Percentiles rank a stretch among this genome's conserved stretches.
Conservation (phyloP, 2,797 vertebrate genomes). For the Dryobates pubescens region DNA sequence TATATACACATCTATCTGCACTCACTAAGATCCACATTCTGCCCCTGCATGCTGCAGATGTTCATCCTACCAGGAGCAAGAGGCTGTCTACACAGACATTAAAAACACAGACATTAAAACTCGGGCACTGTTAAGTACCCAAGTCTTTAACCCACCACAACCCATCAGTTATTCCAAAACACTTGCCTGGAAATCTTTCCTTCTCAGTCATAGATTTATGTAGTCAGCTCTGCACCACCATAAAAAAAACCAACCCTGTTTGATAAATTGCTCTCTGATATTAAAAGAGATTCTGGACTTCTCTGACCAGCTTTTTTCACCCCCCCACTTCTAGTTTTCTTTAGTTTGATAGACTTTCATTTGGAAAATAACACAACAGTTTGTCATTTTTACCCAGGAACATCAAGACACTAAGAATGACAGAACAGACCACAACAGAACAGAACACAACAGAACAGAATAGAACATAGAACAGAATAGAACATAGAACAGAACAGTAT, state of each 20-base stretch:
- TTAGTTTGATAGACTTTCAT: not conserved
- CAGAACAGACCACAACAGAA: too few relatives aligned
- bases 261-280: not conserved
- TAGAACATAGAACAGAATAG: too few relatives aligned
- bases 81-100: not conserved
- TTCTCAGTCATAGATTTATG: not conserved
- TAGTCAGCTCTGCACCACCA: not conserved
- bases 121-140: not conserved
- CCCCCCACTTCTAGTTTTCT: not conserved
- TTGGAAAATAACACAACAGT: not conserved
- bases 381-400: not conserved
- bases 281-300: not conserved
- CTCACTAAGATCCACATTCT: fast-evolving
- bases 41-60: not conserved
- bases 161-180: not conserved
- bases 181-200: not conserved
- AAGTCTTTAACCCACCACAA: not conserved
- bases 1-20: too few relatives aligned
- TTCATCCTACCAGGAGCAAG: not conserved
- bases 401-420: not conserved
- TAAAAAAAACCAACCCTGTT: not conserved
- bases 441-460: too few relatives aligned
- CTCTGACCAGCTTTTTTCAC: not conserved
- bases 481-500: too few relatives aligned
- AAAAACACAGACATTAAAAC: not conserved